Evolutionary conservation across 2,797 vertebrate genomes (phyloP).

Genomic region (Falco columbarius): DNA sequence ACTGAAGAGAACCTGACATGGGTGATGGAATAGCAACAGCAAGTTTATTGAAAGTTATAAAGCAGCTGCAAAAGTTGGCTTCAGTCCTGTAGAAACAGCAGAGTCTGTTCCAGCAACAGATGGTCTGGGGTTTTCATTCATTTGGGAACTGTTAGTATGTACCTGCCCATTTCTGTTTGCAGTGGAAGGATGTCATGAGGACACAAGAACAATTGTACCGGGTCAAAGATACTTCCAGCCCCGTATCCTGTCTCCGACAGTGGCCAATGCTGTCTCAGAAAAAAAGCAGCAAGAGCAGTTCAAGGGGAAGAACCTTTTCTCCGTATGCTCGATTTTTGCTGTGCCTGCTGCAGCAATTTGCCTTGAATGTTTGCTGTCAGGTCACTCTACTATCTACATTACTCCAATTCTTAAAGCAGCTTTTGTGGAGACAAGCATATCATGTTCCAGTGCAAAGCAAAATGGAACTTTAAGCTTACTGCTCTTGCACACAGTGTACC

Average conservation of each 20-base stretch:
- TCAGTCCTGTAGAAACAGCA: conserved; percentile 16
- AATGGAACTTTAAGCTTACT: not conserved
- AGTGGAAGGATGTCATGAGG: not conserved
- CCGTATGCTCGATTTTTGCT: not conserved
- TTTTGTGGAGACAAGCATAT: not conserved
- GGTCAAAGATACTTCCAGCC: not conserved
- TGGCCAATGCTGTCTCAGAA: not conserved
- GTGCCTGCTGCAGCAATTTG: not conserved
- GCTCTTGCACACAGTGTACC: too few relatives aligned
- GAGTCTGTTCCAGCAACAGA: not conserved
- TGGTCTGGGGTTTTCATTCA: not conserved
- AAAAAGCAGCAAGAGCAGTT: not conserved
- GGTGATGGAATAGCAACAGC: not conserved
- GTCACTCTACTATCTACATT: not conserved
- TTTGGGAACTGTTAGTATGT: not conserved
- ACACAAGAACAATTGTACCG: not conserved
- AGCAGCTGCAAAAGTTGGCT: conserved; percentile 48
- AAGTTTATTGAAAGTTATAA: not conserved
- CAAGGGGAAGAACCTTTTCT: not conserved
- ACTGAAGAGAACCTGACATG: not conserved
- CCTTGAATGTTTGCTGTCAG: not conserved
- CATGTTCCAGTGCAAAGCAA: not conserved
- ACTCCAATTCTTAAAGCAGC: not conserved
- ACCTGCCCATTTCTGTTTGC: not conserved
- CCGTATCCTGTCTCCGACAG: not conserved